Percentiles rank a stretch among this genome's conserved stretches.
Evolutionary conservation across 2,113 vertebrate genomes (phyloP).

Genomic region (Raja brachyura): DNA sequence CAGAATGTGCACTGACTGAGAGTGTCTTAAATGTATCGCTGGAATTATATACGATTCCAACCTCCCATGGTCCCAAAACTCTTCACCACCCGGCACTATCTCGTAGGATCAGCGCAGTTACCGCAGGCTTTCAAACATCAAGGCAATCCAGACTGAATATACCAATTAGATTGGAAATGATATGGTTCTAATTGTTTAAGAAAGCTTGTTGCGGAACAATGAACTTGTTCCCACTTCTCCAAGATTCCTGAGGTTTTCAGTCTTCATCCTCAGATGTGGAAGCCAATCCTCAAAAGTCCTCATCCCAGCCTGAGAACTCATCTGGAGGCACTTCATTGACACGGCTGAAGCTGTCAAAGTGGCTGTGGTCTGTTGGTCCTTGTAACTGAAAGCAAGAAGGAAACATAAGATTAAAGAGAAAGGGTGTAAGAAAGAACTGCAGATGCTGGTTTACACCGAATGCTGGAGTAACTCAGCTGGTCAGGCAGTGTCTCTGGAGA

Average conservation of each 20-base stretch:
- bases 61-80: neutral
- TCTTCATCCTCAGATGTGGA: neutral
- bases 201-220: neutral
- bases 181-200: neutral
- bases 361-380: slow-evolving; percentile 60
- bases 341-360: slow-evolving; percentile 62
- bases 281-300: slow-evolving; percentile 54
- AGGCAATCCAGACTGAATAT: neutral
- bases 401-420: neutral
- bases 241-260: neutral
- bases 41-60: neutral
- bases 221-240: neutral
- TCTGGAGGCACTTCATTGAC: slow-evolving; percentile 57
- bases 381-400: slow-evolving; percentile 48
- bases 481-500: too few relatives aligned
- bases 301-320: slow-evolving; percentile 64
- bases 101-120: too few relatives aligned
- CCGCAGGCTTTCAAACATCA: neutral
- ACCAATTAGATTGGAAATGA: neutral
- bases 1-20: neutral
- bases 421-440: neutral
- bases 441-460: too few relatives aligned
- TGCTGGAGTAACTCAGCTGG: too few relatives aligned
- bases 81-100: neutral
- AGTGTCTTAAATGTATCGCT: neutral